Evolutionary conservation across 2,797 vertebrate species (phyloP), one percentile per base, ranked within the genome.

Genomic region (Sphaeramia orbicularis): DNA sequence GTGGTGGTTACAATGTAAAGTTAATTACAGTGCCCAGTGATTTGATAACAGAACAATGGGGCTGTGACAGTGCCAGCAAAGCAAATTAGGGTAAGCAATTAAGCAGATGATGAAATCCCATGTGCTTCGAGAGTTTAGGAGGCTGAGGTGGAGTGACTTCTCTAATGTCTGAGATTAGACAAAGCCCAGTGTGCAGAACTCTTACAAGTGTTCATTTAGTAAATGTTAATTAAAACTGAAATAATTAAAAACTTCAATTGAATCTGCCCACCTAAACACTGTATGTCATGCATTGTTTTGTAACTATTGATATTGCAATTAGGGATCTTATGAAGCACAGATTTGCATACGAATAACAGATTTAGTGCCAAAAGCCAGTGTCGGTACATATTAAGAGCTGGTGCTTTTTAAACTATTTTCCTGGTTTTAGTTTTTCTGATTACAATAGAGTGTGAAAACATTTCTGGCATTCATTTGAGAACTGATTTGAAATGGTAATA

Each of bases 41-140:
- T 88, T 82, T 81, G 75, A 89, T 91, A 84, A 80, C 55, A 57
- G 48, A 51, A 85, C 82, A 89, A 80, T 77, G 74, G 63, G 47
- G 62, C 75, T 75, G 83, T 72, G 78, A 83, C 76, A 66, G 78
- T 70, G 69, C 66, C 78, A 82, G 81, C 64, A 72, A 83, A 81
- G 85, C 74, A 86, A 86, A 86, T 89, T 84, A 86, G 67, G 62
- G 61, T 75, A 64, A 79, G 82, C 84, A 87, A 84, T 89, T 91
- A 90, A 79, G 78, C 75, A 74, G 74, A 77, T 83, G 86, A 86
- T 86, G 74, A 75, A 86, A 83, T 76, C 65, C 68, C 64, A 48
- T 19, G 49, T 61, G 73, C 44, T 66, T 21, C 54, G 73, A 86
- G 53, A 73, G 72, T 51, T 80, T 30, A 42, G 68, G 76, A 59